phyloP scores from a whole-genome alignment of 2,113 vertebrate genomes.

The Laterallus jamaicensis region DNA sequence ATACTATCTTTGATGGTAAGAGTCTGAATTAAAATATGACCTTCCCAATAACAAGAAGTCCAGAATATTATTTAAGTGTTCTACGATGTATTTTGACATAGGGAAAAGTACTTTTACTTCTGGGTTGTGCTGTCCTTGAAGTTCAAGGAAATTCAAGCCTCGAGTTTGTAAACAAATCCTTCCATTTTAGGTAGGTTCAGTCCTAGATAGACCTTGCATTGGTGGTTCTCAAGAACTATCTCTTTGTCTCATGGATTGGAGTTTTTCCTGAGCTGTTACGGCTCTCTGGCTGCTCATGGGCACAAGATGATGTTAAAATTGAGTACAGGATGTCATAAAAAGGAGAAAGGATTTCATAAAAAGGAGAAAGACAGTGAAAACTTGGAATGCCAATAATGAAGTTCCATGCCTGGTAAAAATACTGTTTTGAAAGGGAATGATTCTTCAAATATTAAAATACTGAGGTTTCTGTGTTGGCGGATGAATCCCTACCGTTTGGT shows the following conservation, averaged over 20 bases:
- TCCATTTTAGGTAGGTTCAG: not conserved
- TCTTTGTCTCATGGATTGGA: not conserved
- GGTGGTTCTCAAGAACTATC: not conserved
- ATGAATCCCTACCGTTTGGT: not conserved
- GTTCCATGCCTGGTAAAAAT: not conserved
- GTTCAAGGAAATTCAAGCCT: not conserved
- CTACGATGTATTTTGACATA: not conserved
- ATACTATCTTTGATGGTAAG: not conserved
- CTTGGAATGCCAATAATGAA: not conserved
- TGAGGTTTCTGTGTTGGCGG: not conserved
- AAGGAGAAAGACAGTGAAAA: not conserved
- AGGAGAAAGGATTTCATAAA: not conserved
- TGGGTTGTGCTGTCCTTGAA: not conserved
- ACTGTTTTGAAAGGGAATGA: not conserved
- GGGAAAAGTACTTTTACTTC: not conserved
- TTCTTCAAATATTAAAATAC: not conserved
- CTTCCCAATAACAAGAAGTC: not conserved
- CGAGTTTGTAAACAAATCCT: not conserved
- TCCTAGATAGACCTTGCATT: not conserved
- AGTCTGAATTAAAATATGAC: not conserved
- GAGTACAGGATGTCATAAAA: not conserved
- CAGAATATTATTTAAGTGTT: not conserved
- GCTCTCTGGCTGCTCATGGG: not conserved
- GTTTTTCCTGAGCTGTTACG: not conserved
- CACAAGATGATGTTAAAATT: not conserved